Evolutionary conservation across 1,140 invertebrate genomes (phyloP).

Genomic region (Zaprionus africanus): DNA sequence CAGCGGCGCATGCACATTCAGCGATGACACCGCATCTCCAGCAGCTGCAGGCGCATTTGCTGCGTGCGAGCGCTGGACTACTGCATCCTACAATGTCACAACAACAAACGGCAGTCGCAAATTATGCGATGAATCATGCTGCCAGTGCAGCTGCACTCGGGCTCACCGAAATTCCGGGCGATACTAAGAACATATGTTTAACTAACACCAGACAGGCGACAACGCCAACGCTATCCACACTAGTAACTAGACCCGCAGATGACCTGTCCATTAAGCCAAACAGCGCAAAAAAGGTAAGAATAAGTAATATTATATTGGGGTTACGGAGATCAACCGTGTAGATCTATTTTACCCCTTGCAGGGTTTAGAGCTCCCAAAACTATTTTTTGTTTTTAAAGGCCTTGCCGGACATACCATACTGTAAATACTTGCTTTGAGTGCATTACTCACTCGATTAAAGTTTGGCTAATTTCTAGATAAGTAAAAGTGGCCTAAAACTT

Average conservation of each 20-base stretch:
- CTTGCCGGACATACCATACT: too few relatives aligned
- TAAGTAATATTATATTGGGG: too few relatives aligned
- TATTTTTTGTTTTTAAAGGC: too few relatives aligned
- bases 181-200: constrained; percentile 40
- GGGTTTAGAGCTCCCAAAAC: too few relatives aligned
- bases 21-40: constrained; percentile 89
- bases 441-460: too few relatives aligned
- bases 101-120: constrained; percentile 84
- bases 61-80: constrained; percentile 87
- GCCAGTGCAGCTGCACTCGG: constrained; percentile 44
- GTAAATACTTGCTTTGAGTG: too few relatives aligned
- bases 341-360: too few relatives aligned
- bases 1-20: constrained; percentile 87
- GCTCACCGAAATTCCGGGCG: constrained; percentile 41
- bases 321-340: too few relatives aligned
- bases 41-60: constrained; percentile 90
- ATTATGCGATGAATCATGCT: constrained; percentile 83
- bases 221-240: constrained; percentile 37
- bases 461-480: too few relatives aligned
- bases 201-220: constrained; percentile 30
- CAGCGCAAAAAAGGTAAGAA: constrained; percentile 7
- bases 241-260: constrained; percentile 19
- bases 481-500: too few relatives aligned
- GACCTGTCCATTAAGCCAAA: constrained; percentile 18
- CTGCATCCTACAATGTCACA: constrained; percentile 86